Conservation (phyloP, 2,888 invertebrate genomes). For the Corythucha ciliata region DNA sequence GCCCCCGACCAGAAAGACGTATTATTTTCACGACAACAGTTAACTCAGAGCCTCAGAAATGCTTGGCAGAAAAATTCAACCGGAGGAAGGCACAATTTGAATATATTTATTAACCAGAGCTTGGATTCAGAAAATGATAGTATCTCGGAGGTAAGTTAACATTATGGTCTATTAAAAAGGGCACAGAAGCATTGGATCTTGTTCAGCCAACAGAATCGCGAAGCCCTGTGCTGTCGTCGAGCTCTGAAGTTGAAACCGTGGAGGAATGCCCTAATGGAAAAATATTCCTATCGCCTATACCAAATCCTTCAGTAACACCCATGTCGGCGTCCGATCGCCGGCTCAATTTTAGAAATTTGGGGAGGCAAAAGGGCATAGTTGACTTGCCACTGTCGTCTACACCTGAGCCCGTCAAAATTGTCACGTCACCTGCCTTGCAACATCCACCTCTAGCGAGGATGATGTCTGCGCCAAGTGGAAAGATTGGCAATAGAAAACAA, state of each 20-base stretch:
- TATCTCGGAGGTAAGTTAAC: slow-evolving; percentile 12
- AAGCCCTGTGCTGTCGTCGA: slow-evolving; percentile 16
- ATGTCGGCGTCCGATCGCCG: slow-evolving; percentile 17
- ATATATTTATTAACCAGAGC: slow-evolving; percentile 29
- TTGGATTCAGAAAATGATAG: slow-evolving; percentile 22
- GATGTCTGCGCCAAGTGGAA: slow-evolving; percentile 27
- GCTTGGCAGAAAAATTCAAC: slow-evolving; percentile 44
- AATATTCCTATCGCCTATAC: no score
- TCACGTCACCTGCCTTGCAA: slow-evolving; percentile 3
- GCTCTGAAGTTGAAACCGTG: slow-evolving; percentile 11
- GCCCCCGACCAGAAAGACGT: slow-evolving; percentile 24
- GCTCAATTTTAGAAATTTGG: slow-evolving; percentile 7
- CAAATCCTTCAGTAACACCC: no score
- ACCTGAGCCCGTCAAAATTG: slow-evolving; percentile 17
- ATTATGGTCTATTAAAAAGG: neutral
- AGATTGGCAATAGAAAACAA: slow-evolving; percentile 11
- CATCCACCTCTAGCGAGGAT: slow-evolving; percentile 18
- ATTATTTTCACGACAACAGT: slow-evolving; percentile 42
- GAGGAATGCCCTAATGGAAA: neutral
- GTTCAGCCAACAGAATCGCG: neutral
- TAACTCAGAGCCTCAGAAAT: slow-evolving; percentile 44
- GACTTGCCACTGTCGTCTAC: slow-evolving; percentile 23
- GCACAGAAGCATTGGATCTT: neutral
- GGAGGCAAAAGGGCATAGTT: slow-evolving; percentile 19
- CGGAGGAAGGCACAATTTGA: slow-evolving; percentile 26